Evolutionary conservation across 2,113 vertebrate species (phyloP), one percentile per base, ranked within the genome.

Genomic region (Alexandromys fortis): DNA sequence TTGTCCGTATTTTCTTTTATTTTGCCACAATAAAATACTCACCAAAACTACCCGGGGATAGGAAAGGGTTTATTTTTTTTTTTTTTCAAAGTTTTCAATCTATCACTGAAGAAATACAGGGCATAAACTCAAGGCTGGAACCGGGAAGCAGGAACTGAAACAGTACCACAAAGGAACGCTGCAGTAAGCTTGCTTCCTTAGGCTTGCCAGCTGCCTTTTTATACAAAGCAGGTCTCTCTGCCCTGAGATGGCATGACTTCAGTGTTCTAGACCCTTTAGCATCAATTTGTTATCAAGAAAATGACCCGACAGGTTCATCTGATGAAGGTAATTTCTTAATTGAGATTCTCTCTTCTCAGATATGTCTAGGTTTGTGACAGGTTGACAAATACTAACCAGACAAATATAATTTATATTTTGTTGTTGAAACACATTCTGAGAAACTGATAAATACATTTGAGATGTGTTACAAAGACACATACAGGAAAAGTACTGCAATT

Each of bases 151-250:
- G 22, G 22, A 82, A 61, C 52, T n/a, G 35, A n/a, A n/a, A 11
- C 21, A 81, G 52, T 1, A 0, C 35, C 21, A 61, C 21, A 26
- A 21, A 61, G 3, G 12, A 38, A 38, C 1, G 35, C 35, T 58
- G 11, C 21, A 55, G 24, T 82, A 82, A 6, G 5, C 5, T 61
- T 61, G 19, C 3, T 61, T 61, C 35, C 5, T 55, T 11, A 26
- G 22, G 35, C 10, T 81, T 12, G 55, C n/a, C 9, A 58, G 11
- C 10, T 58, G 55, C 49, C 5, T 81, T 21, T 58, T 81, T 3
- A n/a, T 0, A 24, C 33, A 22, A n/a, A 3, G 0, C 33, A 81
- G 19, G 10, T 13, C 11, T 5, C 7, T 10, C 2, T 24, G 4
- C 7, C 21, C 49, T 13, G 5, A 5, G 21, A 24, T 13, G 21